Evolutionary conservation across 2,113 vertebrate species (phyloP).

Genomic region (Chinchilla lanigera): DNA sequence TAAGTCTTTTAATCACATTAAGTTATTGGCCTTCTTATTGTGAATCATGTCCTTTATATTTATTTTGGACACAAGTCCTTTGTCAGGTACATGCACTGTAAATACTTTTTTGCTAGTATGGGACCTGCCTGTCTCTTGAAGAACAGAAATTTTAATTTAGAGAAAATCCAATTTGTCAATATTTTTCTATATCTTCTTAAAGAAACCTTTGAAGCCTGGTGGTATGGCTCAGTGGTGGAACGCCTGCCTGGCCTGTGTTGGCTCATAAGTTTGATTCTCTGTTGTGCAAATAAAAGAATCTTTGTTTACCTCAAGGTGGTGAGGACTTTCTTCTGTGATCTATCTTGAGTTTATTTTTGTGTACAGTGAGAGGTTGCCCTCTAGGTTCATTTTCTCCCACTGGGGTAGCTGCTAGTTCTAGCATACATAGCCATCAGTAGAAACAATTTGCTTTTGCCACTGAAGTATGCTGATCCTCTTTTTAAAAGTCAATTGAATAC

Average conservation of each 20-base stretch:
- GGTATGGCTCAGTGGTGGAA: not conserved
- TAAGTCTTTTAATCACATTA: not conserved
- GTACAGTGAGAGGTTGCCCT: not conserved
- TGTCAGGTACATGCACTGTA: not conserved
- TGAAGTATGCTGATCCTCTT: not conserved
- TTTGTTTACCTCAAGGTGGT: not conserved
- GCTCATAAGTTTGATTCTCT: not conserved
- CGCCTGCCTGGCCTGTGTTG: not conserved
- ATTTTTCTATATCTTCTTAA: not conserved
- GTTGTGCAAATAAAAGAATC: not conserved
- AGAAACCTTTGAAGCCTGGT: not conserved
- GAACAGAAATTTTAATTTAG: not conserved
- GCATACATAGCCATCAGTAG: not conserved
- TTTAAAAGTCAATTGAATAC: not conserved
- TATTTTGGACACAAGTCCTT: not conserved
- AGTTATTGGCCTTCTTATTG: not conserved
- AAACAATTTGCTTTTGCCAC: not conserved
- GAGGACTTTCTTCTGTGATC: not conserved
- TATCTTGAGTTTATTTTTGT: not conserved
- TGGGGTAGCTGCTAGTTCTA: not conserved
- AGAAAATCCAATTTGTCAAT: not conserved
- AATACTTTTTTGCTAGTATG: not conserved
- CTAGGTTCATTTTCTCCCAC: not conserved
- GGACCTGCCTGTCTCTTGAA: not conserved
- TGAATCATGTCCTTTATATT: not conserved